These are phyloP conservation scores for Raja brachyura DNA, from an alignment of 2,113 vertebrate species.

Conservation along the genomic window DNA sequence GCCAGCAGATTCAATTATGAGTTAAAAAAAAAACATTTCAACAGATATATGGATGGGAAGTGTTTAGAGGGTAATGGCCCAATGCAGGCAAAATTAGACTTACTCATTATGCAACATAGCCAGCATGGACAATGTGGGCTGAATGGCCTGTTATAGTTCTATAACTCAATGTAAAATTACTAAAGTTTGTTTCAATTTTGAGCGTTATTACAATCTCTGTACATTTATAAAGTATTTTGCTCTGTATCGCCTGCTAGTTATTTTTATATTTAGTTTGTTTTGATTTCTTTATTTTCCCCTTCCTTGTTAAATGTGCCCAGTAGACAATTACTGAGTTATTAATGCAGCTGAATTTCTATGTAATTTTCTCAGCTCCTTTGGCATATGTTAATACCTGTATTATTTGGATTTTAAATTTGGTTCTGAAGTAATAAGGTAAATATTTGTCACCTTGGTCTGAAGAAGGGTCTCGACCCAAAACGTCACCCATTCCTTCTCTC, in stretches of 20 bases:
- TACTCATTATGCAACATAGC: too few relatives aligned
- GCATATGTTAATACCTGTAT: not conserved
- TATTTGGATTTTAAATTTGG: not conserved
- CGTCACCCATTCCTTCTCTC: too few relatives aligned
- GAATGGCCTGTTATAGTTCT: too few relatives aligned
- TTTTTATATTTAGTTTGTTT: not conserved
- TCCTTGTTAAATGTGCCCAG: not conserved
- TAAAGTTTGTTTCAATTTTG: not conserved
- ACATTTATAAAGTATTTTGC: not conserved
- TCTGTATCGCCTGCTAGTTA: not conserved
- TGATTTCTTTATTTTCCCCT: not conserved
- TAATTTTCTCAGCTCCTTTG: not conserved
- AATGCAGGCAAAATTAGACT: too few relatives aligned
- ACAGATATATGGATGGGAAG: too few relatives aligned
- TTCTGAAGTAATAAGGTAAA: not conserved
- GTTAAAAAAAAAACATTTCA: too few relatives aligned
- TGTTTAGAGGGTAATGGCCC: too few relatives aligned
- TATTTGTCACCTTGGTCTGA: too few relatives aligned
- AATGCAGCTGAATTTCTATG: not conserved
- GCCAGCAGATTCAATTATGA: too few relatives aligned
- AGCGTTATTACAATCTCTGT: not conserved
- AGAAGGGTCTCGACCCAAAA: too few relatives aligned
- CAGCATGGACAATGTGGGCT: too few relatives aligned
- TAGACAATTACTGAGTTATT: not conserved
- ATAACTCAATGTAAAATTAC: not conserved